Percentiles rank a stretch among this genome's conserved stretches.
phyloP scores from a whole-genome alignment of 92 coral and sea anemone species.

The Epizoanthus ramosus region DNA sequence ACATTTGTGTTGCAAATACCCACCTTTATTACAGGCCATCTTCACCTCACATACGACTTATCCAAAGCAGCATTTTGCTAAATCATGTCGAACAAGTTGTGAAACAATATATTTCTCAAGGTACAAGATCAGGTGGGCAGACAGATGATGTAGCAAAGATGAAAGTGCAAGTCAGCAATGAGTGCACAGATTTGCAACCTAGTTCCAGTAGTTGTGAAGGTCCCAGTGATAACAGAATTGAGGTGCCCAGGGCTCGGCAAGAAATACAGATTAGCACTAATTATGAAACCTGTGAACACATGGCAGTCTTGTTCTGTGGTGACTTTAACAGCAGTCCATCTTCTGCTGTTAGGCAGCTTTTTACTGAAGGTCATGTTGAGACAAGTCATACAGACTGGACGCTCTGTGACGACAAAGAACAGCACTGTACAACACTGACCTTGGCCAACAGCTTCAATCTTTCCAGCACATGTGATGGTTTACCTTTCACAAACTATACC shows the following conservation, averaged over 20 bases:
- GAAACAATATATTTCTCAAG: constrained; percentile 27
- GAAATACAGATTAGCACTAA: background rate
- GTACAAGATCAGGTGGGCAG: background rate
- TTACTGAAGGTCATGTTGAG: constrained; percentile 61
- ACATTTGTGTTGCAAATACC: constrained; percentile 83
- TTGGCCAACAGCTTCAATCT: constrained; percentile 67
- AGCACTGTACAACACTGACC: constrained; percentile 64
- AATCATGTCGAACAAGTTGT: constrained; percentile 68
- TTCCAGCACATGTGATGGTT: constrained; percentile 77
- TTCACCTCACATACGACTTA: constrained; percentile 83
- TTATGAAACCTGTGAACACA: constrained; percentile 16
- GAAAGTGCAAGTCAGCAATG: background rate
- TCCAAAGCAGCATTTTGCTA: constrained; percentile 76
- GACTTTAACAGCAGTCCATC: constrained; percentile 90
- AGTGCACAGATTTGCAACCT: background rate
- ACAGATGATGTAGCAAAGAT: background rate
- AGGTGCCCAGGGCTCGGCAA: background rate
- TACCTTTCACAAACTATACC: constrained; percentile 84
- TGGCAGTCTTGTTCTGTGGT: constrained; percentile 88
- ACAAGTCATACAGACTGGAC: constrained; percentile 83
- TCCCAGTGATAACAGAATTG: background rate
- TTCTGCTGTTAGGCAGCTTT: constrained; percentile 70
- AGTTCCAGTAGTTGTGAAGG: background rate
- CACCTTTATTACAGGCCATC: constrained; percentile 87
- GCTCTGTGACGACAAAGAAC: constrained; percentile 71